A percentile compares a stretch with the other conserved stretches of the same genome.
Conservation (phyloP, 2,113 vertebrate genomes). For the Camelus bactrianus region DNA sequence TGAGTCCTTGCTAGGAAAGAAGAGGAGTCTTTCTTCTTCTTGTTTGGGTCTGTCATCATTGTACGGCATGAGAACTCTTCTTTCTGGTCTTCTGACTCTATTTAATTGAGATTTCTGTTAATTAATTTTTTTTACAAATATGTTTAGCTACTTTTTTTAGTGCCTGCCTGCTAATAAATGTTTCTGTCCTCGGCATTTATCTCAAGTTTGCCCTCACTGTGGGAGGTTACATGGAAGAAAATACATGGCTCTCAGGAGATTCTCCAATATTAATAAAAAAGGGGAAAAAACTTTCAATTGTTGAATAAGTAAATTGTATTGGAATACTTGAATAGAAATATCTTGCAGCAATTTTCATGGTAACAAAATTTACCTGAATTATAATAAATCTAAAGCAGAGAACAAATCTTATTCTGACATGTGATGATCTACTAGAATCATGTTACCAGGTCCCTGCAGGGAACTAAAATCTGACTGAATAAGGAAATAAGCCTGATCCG, state of each 20-base stretch:
- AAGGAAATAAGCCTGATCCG: background rate
- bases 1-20: background rate
- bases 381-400: constrained; percentile 5
- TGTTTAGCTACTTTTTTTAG: background rate
- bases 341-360: background rate
- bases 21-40: background rate
- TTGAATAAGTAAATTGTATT: background rate
- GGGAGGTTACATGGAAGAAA: background rate
- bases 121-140: background rate
- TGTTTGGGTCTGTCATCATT: background rate
- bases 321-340: background rate
- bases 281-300: background rate
- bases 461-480: background rate
- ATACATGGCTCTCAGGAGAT: background rate
- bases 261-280: background rate
- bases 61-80: background rate
- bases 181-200: background rate
- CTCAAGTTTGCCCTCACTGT: background rate
- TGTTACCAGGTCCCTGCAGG: no score
- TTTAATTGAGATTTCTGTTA: background rate
- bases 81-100: background rate
- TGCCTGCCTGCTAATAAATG: background rate
- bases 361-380: background rate
- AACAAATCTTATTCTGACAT: background rate
- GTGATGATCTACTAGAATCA: background rate